phyloP scores from a whole-genome alignment of 2,888 invertebrate genomes.

The Pasiphila rectangulata region DNA sequence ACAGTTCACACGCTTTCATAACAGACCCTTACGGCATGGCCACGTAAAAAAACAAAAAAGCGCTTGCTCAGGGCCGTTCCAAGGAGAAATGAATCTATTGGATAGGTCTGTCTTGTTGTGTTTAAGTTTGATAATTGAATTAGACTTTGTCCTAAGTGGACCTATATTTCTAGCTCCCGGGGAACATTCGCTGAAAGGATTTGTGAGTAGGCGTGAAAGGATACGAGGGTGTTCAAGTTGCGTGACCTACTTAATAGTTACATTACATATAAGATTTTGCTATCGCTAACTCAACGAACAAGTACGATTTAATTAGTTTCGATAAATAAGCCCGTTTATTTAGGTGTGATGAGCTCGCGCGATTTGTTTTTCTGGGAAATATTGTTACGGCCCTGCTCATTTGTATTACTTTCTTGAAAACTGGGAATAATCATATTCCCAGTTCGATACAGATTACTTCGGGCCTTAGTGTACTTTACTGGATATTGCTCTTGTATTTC shows the following conservation, averaged over 20 bases:
- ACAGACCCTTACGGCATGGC: constrained; percentile 15
- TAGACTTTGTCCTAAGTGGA: too few species aligned
- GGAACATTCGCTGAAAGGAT: background rate
- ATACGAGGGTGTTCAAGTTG: too few species aligned
- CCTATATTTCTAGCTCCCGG: too few species aligned
- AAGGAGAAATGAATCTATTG: background rate
- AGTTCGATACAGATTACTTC: background rate
- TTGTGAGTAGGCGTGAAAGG: background rate
- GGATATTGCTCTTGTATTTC: constrained; percentile 24
- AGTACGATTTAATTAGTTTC: constrained; percentile 13
- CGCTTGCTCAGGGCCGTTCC: background rate
- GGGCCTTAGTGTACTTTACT: constrained; percentile 24
- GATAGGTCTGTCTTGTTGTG: background rate
- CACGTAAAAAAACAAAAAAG: constrained; percentile 7
- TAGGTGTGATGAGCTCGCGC: background rate
- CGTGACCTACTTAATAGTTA: constrained; percentile 5
- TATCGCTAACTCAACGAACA: constrained; percentile 21
- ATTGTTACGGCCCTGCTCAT: background rate
- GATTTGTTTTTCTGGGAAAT: constrained; percentile 7
- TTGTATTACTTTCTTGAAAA: constrained; percentile 4
- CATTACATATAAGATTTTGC: constrained; percentile 24
- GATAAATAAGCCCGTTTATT: background rate
- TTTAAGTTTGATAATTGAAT: background rate
- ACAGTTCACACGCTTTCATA: constrained; percentile 27
- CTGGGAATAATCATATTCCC: constrained; percentile 2